Percentiles rank a stretch among this genome's conserved stretches.
Conservation (phyloP, 2,888 invertebrate genomes). For the Torymus tubicola region DNA sequence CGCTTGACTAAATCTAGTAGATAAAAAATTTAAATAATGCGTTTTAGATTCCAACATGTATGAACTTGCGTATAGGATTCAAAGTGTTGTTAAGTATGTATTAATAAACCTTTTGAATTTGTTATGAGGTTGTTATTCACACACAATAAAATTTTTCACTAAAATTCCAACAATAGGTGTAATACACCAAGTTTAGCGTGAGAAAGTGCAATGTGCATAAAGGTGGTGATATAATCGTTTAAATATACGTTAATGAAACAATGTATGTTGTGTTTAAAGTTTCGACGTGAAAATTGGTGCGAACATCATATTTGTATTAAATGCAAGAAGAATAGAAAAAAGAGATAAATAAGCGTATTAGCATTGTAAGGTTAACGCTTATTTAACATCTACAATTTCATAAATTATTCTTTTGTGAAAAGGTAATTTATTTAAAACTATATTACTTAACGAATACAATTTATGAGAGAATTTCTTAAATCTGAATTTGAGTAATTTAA, state of each 20-base stretch:
- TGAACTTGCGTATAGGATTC: too few relatives aligned
- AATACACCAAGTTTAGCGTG: conserved; percentile 6
- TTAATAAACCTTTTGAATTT: not conserved
- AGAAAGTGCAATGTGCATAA: conserved; percentile 10
- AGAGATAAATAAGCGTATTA: not conserved
- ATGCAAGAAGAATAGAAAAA: conserved; percentile 7
- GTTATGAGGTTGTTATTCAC: not conserved
- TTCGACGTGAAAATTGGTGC: conserved; percentile 12
- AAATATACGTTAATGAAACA: conserved; percentile 32
- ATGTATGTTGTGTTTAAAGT: conserved; percentile 18
- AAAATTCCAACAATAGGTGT: not conserved
- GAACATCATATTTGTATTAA: conserved; percentile 10
- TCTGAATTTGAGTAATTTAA: too few relatives aligned
- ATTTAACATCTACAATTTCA: too few relatives aligned
- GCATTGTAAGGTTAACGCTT: too few relatives aligned
- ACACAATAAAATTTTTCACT: conserved; percentile 16
- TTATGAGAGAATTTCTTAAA: too few relatives aligned
- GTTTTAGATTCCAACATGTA: too few relatives aligned
- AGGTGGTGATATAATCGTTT: conserved; percentile 21
- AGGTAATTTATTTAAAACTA: too few relatives aligned
- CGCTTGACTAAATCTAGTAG: too few relatives aligned
- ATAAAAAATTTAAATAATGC: too few relatives aligned
- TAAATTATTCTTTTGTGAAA: too few relatives aligned
- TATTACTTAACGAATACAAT: too few relatives aligned
- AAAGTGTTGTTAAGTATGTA: too few relatives aligned